Percentiles rank a stretch among this genome's conserved stretches.
These are phyloP conservation scores for Euproctis similis DNA, from an alignment of 2,888 invertebrate species.

Conservation along the genomic window DNA sequence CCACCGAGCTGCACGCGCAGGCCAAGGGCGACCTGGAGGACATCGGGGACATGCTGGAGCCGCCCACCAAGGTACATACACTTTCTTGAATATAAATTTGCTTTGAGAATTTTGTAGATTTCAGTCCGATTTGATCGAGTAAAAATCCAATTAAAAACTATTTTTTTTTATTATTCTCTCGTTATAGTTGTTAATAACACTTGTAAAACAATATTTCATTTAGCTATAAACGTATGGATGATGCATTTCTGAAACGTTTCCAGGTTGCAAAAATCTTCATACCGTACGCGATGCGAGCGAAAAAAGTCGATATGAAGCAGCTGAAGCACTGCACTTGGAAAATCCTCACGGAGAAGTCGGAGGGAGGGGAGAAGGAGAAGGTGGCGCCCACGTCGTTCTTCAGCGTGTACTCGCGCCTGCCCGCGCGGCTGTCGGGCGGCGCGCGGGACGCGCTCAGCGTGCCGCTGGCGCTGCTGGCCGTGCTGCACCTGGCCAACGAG, in stretches of 20 bases:
- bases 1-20: slow-evolving; percentile 50
- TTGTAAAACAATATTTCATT: no score
- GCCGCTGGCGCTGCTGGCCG: slow-evolving; percentile 85
- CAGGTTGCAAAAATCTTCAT: slow-evolving; percentile 84
- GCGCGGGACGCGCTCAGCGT: slow-evolving; percentile 85
- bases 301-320: slow-evolving; percentile 90
- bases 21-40: slow-evolving; percentile 47
- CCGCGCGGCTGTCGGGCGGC: slow-evolving; percentile 70
- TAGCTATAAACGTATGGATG: no score
- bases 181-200: no score
- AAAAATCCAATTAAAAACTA: background rate
- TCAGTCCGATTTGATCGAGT: no score
- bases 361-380: slow-evolving; percentile 40
- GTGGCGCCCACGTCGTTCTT: slow-evolving; percentile 71
- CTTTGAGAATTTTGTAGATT: no score
- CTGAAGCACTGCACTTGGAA: slow-evolving; percentile 86
- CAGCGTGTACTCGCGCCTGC: slow-evolving; percentile 74
- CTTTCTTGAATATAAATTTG: background rate
- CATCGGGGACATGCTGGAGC: slow-evolving; percentile 76
- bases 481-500: slow-evolving; percentile 91
- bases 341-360: slow-evolving; percentile 63
- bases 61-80: slow-evolving; percentile 77
- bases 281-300: slow-evolving; percentile 87
- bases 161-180: no score
- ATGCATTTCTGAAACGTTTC: no score